Evolutionary conservation across 92 coral and sea anemone species (phyloP).

Genomic region (Porites evermanni): DNA sequence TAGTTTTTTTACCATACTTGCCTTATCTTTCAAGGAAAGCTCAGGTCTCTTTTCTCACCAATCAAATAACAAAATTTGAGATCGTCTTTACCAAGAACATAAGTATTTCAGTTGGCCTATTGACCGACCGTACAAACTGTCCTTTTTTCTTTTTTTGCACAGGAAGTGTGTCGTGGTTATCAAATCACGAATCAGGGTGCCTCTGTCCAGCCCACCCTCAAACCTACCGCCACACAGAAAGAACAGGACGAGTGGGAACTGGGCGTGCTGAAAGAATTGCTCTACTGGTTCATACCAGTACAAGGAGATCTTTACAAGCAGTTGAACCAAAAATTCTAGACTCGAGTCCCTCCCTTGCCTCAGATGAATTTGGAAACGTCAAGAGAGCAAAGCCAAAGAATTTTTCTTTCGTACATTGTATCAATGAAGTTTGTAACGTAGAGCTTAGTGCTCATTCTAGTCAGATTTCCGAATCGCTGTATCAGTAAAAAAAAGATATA

Average conservation of each 20-base stretch:
- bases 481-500: background rate
- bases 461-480: background rate
- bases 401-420: slow-evolving; percentile 63
- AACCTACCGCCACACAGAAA: slow-evolving; percentile 62
- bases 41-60: background rate
- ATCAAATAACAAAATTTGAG: background rate
- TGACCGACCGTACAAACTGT: background rate
- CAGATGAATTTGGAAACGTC: background rate
- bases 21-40: background rate
- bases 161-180: slow-evolving; percentile 46
- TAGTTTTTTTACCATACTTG: too few species aligned
- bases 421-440: slow-evolving; percentile 60
- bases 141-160: background rate
- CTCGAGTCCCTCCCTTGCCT: background rate
- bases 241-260: slow-evolving; percentile 66
- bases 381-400: background rate
- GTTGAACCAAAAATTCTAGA: background rate
- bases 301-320: slow-evolving; percentile 34
- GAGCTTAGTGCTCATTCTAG: slow-evolving; percentile 53
- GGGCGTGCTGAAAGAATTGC: slow-evolving; percentile 57
- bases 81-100: background rate
- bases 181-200: slow-evolving; percentile 23
- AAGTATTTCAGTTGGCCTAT: background rate
- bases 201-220: slow-evolving; percentile 45
- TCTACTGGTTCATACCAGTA: slow-evolving; percentile 51